A percentile compares a stretch with the other conserved stretches of the same genome.
These are phyloP conservation scores for Drosophila funebris DNA, from an alignment of 1,140 invertebrate species.

Conservation along the genomic window DNA sequence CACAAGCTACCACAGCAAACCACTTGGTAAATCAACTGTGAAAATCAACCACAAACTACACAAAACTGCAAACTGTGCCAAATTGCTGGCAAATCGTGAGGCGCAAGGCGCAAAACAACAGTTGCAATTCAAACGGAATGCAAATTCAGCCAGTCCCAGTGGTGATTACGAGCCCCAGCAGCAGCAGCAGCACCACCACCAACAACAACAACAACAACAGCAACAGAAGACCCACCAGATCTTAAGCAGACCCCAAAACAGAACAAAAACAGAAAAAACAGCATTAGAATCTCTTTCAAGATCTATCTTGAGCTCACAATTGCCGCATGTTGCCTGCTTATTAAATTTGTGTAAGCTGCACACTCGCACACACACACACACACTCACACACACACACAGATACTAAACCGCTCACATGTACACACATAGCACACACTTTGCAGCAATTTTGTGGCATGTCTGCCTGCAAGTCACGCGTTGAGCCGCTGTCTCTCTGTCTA, in stretches of 20 bases:
- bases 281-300: conserved; percentile 59
- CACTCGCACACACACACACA: conserved; percentile 26
- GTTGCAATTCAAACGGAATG: conserved; percentile 83
- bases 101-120: conserved; percentile 81
- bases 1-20: conserved; percentile 16
- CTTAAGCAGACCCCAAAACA: conserved; percentile 23
- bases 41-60: conserved; percentile 44
- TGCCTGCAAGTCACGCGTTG: conserved; percentile 73
- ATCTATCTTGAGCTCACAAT: conserved; percentile 14
- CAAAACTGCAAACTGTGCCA: conserved; percentile 64
- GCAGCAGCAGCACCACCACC: conserved; percentile 20
- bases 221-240: conserved; percentile 13
- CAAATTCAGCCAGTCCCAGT: conserved; percentile 69
- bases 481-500: conserved; percentile 20
- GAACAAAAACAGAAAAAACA: conserved; percentile 10
- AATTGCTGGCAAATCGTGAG: conserved; percentile 77
- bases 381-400: conserved; percentile 1
- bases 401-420: background rate
- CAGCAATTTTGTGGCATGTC: conserved; percentile 61
- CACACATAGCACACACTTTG: conserved; percentile 25
- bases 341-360: conserved; percentile 54
- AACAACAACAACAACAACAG: conserved; percentile 11
- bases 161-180: conserved; percentile 58
- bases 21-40: conserved; percentile 74
- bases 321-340: conserved; percentile 52